phyloP scores from a whole-genome alignment of 1,140 invertebrate genomes.

The Eufriesea mexicana region DNA sequence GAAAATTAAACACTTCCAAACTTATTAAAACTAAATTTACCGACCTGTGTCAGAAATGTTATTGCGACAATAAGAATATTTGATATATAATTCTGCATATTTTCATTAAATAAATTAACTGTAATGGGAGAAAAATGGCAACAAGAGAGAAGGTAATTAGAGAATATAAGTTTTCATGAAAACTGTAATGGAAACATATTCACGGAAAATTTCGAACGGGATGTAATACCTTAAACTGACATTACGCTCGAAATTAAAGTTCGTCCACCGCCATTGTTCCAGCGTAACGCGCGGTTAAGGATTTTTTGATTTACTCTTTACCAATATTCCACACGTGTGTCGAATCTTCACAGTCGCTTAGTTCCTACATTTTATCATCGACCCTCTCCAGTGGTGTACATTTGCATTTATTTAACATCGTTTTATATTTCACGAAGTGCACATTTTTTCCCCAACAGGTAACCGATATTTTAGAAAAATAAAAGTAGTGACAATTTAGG shows the following conservation, averaged over 20 bases:
- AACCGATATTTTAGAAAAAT: no score
- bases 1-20: neutral
- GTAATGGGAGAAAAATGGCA: no score
- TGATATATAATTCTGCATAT: no score
- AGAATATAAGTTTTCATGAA: neutral
- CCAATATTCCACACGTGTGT: constrained; percentile 16
- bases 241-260: constrained; percentile 20
- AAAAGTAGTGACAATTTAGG: no score
- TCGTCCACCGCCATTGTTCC: neutral
- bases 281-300: neutral
- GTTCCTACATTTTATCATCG: neutral
- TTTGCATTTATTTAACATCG: neutral
- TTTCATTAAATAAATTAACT: no score
- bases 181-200: neutral
- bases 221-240: neutral
- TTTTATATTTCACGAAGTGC: neutral
- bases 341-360: neutral
- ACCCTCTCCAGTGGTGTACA: no score
- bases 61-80: neutral
- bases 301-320: neutral
- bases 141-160: no score
- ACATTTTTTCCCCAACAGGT: neutral
- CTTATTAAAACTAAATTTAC: neutral
- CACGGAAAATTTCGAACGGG: neutral
- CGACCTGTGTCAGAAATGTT: neutral